Percentiles rank a stretch among this genome's conserved stretches.
These are phyloP conservation scores for Therioaphis trifolii DNA, from an alignment of 2,888 invertebrate genomes.

Conservation along the genomic window DNA sequence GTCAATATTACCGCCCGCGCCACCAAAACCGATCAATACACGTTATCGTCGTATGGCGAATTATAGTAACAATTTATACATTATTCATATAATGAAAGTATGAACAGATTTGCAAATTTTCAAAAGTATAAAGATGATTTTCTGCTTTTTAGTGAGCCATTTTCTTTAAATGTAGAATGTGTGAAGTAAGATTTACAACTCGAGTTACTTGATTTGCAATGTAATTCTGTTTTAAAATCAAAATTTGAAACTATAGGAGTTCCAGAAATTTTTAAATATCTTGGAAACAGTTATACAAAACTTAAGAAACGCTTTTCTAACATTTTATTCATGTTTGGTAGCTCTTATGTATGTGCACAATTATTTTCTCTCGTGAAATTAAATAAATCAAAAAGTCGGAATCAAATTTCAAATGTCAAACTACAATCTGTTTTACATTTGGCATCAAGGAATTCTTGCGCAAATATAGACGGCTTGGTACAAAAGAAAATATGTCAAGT, in stretches of 20 bases:
- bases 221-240: not conserved
- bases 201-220: not conserved
- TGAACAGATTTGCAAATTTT: no score
- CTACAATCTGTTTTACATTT: no score
- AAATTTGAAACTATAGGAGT: slow-evolving; percentile 5
- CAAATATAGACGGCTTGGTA: no score
- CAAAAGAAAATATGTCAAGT: no score
- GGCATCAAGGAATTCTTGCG: no score
- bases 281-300: not conserved
- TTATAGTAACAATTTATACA: no score
- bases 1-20: no score
- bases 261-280: slow-evolving; percentile 15
- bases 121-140: slow-evolving; percentile 32
- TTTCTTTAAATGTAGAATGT: slow-evolving; percentile 9
- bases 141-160: slow-evolving; percentile 11
- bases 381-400: not conserved
- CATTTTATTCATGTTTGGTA: not conserved
- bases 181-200: not conserved
- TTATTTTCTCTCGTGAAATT: not conserved
- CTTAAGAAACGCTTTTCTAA: not conserved
- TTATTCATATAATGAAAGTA: no score
- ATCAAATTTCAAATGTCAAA: not conserved
- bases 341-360: not conserved
- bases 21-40: no score
- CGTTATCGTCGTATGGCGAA: no score